Conservation (phyloP, 2,113 vertebrate species). For the Hippoglossus stenolepis region DNA sequence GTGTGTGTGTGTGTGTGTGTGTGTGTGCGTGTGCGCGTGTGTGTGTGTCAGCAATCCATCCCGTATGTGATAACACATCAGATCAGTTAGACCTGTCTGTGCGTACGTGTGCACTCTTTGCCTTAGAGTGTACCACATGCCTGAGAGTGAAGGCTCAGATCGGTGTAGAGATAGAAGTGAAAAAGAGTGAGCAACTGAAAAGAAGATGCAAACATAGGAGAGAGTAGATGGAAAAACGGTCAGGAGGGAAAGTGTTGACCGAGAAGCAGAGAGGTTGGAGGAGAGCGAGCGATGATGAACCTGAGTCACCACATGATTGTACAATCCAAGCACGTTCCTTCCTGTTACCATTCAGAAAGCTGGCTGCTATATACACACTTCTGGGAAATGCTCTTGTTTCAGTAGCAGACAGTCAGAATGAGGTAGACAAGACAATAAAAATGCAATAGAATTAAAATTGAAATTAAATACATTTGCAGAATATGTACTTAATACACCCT, state of each 20-base stretch:
- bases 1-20: neutral
- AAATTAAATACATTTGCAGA: too few species aligned
- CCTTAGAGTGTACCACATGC: neutral
- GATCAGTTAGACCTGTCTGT: neutral
- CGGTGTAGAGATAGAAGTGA: neutral
- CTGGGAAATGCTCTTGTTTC: too few species aligned
- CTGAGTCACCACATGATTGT: slow-evolving; percentile 48
- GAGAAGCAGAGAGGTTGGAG: too few species aligned
- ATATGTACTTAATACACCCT: too few species aligned
- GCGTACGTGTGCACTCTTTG: neutral
- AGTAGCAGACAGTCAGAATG: too few species aligned
- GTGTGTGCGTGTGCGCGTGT: neutral
- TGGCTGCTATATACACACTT: too few species aligned
- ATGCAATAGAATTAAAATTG: too few species aligned
- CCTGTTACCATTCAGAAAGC: slow-evolving; percentile 3
- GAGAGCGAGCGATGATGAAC: slow-evolving; percentile 7
- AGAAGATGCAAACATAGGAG: neutral
- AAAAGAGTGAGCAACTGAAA: neutral
- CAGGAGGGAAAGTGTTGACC: neutral
- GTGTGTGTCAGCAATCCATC: too few species aligned
- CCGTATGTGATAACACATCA: too few species aligned
- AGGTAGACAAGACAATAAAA: too few species aligned
- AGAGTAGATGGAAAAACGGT: neutral
- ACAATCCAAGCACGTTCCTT: slow-evolving; percentile 45
- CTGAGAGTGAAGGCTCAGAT: slow-evolving; percentile 1